These are phyloP conservation scores for Xylota sylvarum DNA, from an alignment of 2,888 invertebrate genomes.

Conservation along the genomic window DNA sequence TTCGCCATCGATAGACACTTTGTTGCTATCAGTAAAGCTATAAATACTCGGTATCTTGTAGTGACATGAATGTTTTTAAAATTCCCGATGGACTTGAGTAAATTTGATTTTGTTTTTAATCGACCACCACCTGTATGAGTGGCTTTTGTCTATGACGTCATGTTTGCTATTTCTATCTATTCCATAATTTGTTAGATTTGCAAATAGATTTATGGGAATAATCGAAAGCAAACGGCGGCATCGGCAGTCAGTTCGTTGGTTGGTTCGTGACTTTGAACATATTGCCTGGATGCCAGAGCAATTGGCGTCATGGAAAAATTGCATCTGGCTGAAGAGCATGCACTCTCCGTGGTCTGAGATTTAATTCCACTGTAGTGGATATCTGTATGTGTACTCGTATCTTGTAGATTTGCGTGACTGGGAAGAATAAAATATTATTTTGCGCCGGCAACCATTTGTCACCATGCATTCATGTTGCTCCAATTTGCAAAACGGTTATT, in stretches of 20 bases:
- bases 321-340: conserved; percentile 48
- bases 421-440: conserved; percentile 58
- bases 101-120: background rate
- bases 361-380: conserved; percentile 1
- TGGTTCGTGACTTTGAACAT: conserved; percentile 73
- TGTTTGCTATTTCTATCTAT: conserved; percentile 37
- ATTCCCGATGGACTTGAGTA: conserved; percentile 19
- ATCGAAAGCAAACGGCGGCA: conserved; percentile 1
- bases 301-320: conserved; percentile 77
- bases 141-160: conserved; percentile 58
- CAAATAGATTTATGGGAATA: conserved; percentile 58
- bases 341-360: conserved; percentile 32
- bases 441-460: conserved; percentile 57
- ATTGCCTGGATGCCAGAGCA: conserved; percentile 62
- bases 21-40: background rate
- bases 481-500: conserved; percentile 67
- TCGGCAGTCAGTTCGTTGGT: conserved; percentile 35
- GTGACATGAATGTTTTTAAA: no score
- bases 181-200: conserved; percentile 53
- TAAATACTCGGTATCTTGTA: no score
- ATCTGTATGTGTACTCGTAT: conserved; percentile 28
- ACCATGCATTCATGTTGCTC: conserved; percentile 64
- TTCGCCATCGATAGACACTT: background rate
- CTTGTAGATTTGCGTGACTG: conserved; percentile 71
- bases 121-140: conserved; percentile 62